phyloP scores from a whole-genome alignment of 2,888 invertebrate genomes.

The Melinopterus prodromus region DNA sequence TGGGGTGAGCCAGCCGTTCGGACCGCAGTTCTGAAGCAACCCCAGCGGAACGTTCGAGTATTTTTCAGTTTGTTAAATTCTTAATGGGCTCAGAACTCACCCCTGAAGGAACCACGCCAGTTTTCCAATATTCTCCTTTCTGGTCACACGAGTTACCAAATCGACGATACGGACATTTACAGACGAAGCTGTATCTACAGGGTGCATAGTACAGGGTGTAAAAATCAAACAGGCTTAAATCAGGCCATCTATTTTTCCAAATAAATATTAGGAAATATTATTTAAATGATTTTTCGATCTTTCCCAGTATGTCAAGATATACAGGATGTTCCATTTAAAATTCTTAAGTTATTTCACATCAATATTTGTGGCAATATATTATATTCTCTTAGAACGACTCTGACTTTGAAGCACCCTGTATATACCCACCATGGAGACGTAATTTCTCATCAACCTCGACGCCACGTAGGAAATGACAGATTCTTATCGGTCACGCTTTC shows the following conservation, averaged over 20 bases:
- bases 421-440: not conserved
- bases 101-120: not conserved
- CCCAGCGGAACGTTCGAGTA: slow-evolving; percentile 16
- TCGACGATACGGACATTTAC: not conserved
- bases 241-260: too few relatives aligned
- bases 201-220: too few relatives aligned
- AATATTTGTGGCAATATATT: too few relatives aligned
- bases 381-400: too few relatives aligned
- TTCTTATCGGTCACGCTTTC: slow-evolving; percentile 51
- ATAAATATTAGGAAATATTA: too few relatives aligned
- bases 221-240: too few relatives aligned
- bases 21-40: not conserved
- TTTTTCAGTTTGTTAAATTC: not conserved
- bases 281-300: too few relatives aligned
- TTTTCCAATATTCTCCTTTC: not conserved
- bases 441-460: slow-evolving; percentile 18
- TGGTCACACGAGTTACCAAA: not conserved
- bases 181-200: too few relatives aligned
- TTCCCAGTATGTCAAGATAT: too few relatives aligned
- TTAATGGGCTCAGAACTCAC: not conserved
- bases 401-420: too few relatives aligned
- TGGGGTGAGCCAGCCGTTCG: not conserved
- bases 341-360: too few relatives aligned
- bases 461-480: slow-evolving; percentile 52
- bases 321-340: too few relatives aligned